Evolutionary conservation across 1,140 invertebrate genomes (phyloP).

Genomic region (Leptestheria dahalacensis): DNA sequence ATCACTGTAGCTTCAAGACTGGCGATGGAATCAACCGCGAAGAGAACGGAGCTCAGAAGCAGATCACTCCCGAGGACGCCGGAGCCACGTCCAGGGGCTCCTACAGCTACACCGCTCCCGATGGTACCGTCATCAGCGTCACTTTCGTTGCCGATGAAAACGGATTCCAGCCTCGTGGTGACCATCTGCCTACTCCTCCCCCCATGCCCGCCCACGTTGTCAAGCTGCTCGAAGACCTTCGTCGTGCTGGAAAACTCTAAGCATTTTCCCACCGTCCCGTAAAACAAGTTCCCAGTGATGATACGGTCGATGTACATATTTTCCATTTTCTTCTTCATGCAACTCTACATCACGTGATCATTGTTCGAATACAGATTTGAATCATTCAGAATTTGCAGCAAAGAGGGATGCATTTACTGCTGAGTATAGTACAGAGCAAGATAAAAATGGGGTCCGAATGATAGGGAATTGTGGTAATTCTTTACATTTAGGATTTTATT

Average conservation of each 20-base stretch:
- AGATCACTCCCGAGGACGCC: slow-evolving; percentile 42
- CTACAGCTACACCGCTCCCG: slow-evolving; percentile 49
- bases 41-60: slow-evolving; percentile 63
- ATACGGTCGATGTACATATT: no score
- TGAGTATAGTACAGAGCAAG: no score
- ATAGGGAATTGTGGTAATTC: no score
- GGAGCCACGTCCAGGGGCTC: slow-evolving; percentile 55
- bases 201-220: slow-evolving; percentile 43
- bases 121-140: slow-evolving; percentile 45
- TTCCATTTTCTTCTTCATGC: no score
- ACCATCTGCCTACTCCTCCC: slow-evolving; percentile 68
- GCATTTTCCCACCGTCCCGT: no score
- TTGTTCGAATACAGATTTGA: no score
- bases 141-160: slow-evolving; percentile 67
- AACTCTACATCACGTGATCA: no score
- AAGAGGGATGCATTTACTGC: no score
- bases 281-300: no score
- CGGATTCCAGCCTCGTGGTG: slow-evolving; percentile 62
- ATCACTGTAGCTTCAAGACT: slow-evolving; percentile 50
- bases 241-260: slow-evolving; percentile 9
- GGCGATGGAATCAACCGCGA: slow-evolving; percentile 61
- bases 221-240: slow-evolving; percentile 10
- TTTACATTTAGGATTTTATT: no score
- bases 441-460: no score
- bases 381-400: no score